These are phyloP conservation scores for Amazona guildingii DNA, from an alignment of 2,113 vertebrate species.

Conservation along the genomic window DNA sequence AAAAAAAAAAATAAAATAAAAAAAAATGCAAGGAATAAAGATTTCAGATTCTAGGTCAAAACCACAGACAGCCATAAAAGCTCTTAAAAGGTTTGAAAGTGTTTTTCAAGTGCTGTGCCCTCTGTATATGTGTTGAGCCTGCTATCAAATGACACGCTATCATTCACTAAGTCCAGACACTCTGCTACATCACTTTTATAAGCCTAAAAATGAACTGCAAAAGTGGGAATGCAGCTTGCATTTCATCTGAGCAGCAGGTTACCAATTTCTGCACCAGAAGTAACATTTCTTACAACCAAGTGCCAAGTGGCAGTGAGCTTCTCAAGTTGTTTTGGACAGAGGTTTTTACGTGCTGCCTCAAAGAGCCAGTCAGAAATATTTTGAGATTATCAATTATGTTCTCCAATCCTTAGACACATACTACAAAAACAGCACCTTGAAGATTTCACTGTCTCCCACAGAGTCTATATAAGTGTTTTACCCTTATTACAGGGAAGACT, in stretches of 20 bases:
- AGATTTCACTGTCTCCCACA: not conserved
- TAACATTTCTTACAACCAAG: not conserved
- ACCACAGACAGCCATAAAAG: not conserved
- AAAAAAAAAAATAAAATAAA: not conserved
- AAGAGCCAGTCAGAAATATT: not conserved
- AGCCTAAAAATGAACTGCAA: not conserved
- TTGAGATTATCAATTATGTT: not conserved
- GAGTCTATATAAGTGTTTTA: not conserved
- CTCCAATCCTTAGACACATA: not conserved
- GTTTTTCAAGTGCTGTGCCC: not conserved
- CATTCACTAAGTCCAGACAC: not conserved
- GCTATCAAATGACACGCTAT: not conserved
- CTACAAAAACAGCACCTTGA: not conserved
- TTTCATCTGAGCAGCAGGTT: not conserved
- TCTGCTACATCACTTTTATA: not conserved
- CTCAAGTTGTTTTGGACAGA: not conserved
- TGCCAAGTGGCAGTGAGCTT: not conserved
- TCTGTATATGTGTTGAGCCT: fast-evolving
- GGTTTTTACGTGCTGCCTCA: not conserved
- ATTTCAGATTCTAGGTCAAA: not conserved
- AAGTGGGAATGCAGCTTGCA: not conserved
- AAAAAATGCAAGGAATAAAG: not conserved
- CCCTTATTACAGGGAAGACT: not conserved
- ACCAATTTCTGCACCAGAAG: not conserved
- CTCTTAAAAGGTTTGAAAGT: not conserved